Evolutionary conservation across 2,888 invertebrate genomes (phyloP).

Genomic region (Lycaena phlaeas): DNA sequence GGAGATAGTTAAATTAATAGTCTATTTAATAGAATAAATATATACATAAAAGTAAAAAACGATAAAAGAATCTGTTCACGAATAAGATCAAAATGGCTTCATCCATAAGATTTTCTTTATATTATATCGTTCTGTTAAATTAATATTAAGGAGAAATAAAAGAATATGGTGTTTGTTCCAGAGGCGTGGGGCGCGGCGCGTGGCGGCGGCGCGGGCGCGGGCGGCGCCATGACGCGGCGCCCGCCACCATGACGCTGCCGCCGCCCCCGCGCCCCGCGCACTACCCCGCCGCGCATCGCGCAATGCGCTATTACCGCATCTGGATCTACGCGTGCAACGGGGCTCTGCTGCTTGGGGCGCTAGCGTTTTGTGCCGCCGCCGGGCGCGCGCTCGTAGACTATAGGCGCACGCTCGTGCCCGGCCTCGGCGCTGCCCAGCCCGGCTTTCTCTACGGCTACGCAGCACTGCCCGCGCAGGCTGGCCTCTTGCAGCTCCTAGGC

Average conservation of each 20-base stretch:
- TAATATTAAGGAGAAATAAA: too few relatives aligned
- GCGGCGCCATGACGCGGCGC: constrained; percentile 72
- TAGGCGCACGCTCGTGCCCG: constrained; percentile 80
- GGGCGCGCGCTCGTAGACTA: constrained; percentile 81
- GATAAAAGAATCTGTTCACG: too few relatives aligned
- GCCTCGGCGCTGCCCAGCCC: constrained; percentile 83
- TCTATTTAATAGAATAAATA: too few relatives aligned
- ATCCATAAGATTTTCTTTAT: too few relatives aligned
- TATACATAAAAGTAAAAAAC: too few relatives aligned
- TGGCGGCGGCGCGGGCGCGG: constrained; percentile 72
- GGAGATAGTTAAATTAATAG: too few relatives aligned
- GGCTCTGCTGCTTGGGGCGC: constrained; percentile 86
- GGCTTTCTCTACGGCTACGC: constrained; percentile 89
- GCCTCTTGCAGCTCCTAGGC: constrained; percentile 81
- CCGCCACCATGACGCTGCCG: constrained; percentile 72
- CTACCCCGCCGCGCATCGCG: constrained; percentile 73
- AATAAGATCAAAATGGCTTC: too few relatives aligned
- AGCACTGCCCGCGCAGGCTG: constrained; percentile 82
- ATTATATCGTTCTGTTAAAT: too few relatives aligned
- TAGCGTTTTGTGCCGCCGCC: constrained; percentile 85
- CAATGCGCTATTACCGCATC: constrained; percentile 87
- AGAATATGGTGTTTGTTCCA: too few relatives aligned
- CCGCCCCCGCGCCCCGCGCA: constrained; percentile 71
- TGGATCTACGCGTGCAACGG: constrained; percentile 95
- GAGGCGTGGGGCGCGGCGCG: constrained; percentile 72